Evolutionary conservation across 2,888 invertebrate genomes (phyloP).

Genomic region (Cylindroiulus punctatus): DNA sequence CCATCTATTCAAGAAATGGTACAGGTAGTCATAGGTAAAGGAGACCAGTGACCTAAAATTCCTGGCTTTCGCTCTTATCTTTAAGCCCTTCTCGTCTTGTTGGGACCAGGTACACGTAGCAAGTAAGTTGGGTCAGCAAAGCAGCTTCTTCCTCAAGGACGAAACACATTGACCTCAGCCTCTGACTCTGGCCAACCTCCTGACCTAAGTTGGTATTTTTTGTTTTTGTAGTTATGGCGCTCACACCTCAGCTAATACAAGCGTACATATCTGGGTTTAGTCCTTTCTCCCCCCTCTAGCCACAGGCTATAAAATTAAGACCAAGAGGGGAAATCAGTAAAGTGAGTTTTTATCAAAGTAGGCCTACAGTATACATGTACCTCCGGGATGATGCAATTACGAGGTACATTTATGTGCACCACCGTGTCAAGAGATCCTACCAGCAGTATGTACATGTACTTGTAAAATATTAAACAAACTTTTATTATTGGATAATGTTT

Average conservation of each 20-base stretch:
- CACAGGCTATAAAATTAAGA: neutral
- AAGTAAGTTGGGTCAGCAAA: neutral
- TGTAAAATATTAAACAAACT: too few species aligned
- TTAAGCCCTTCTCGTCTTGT: neutral
- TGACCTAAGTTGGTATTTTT: slow-evolving; percentile 15
- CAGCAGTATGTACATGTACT: too few species aligned
- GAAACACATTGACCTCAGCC: neutral
- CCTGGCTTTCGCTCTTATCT: neutral
- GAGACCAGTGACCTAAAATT: neutral
- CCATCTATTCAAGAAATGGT: neutral
- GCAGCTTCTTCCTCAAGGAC: slow-evolving; percentile 27
- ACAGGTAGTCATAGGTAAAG: neutral
- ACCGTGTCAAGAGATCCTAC: too few species aligned
- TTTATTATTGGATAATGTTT: too few species aligned
- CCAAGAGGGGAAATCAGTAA: neutral
- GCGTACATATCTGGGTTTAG: neutral
- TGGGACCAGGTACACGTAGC: neutral
- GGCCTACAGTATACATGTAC: too few species aligned
- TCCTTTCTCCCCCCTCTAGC: neutral
- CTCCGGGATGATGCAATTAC: too few species aligned
- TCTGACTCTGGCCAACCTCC: slow-evolving; percentile 35
- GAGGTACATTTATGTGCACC: too few species aligned
- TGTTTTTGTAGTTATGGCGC: neutral
- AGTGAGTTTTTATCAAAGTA: too few species aligned
- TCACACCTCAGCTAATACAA: slow-evolving; percentile 15